A percentile compares a stretch with the other conserved stretches of the same genome.
Evolutionary conservation across 2,888 invertebrate genomes (phyloP).

Genomic region (Elgonia sp.): DNA sequence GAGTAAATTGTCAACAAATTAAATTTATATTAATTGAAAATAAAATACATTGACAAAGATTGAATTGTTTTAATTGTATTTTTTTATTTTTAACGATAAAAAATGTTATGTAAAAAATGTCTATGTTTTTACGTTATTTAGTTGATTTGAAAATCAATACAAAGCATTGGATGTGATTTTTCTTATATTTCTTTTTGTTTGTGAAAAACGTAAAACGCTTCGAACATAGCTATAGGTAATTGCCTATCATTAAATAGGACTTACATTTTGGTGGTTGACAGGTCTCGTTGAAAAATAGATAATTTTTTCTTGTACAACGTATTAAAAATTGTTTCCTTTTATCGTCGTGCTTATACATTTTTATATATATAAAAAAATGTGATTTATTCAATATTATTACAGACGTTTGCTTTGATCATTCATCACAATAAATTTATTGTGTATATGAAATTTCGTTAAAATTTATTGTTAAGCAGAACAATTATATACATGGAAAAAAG

Average conservation of each 20-base stretch:
- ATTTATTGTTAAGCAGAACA: too few species aligned
- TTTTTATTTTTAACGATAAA: too few species aligned
- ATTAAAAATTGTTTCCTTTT: conserved; percentile 2
- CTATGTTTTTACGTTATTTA: too few species aligned
- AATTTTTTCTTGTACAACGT: conserved; percentile 7
- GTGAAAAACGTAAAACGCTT: conserved; percentile 1
- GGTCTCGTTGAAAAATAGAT: conserved; percentile 8
- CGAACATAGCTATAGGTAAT: conserved; percentile 15
- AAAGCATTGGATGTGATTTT: neutral
- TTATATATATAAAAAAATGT: neutral
- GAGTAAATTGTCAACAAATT: too few species aligned
- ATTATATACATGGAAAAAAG: too few species aligned
- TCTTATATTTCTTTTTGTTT: neutral
- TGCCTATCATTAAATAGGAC: conserved; percentile 22
- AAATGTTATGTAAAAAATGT: too few species aligned
- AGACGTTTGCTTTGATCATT: neutral
- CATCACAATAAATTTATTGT: neutral
- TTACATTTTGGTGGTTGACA: conserved; percentile 20
- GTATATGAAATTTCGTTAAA: neutral
- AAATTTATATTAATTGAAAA: too few species aligned
- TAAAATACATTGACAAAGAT: too few species aligned
- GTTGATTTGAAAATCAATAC: neutral
- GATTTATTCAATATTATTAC: neutral
- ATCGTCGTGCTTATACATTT: neutral
- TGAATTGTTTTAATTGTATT: too few species aligned